Evolutionary conservation across 2,113 vertebrate genomes (phyloP), one percentile per base, ranked within the genome.

Genomic region (Chunga burmeisteri): DNA sequence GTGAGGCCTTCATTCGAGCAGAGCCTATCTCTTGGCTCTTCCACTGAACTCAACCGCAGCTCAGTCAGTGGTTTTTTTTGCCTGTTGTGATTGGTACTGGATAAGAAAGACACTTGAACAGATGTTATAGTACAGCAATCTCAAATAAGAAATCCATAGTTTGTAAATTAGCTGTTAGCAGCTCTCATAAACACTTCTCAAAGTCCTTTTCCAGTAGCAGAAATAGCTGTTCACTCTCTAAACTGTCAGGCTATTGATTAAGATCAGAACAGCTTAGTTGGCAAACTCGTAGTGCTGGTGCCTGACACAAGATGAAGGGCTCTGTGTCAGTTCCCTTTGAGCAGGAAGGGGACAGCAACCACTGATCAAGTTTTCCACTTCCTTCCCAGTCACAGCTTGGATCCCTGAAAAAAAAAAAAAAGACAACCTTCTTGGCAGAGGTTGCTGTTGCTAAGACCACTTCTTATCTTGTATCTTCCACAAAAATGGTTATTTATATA

Each of bases 121-220:
- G 44, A 85, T 87, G 65, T 36, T 90, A 58, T 0, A 50, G 66
- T 52, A 91, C 73, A 82, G 83, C 70, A 77, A 47, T 40, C 66
- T 79, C 82, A 93, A 81, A 73, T 23, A 73, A 67, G 53, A 85
- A 84, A 77, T 16, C 58, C 50, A 58, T n/a, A 73, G 73, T 44
- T 87, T 52, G 66, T 85, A 94, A 93, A 94, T 77, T 44, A 89
- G 86, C 86, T 71, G 30, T 92, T 91, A 84, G 91, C 67, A 94
- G 90, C 75, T 83, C 88, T 93, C 68, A 68, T 40, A 77, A 94
- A 66, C 68, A 72, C 62, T 92, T 92, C 72, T 58, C 68, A 81
- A 95, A 94, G 40, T 63, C 80, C 85, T 81, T 68, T 49, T 65
- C 22, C 86, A 62, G 16, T 2, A 85, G 68, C 49, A 72, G 56